These are phyloP conservation scores for Berghia stephanieae DNA, from an alignment of 1,140 invertebrate species.

Conservation along the genomic window DNA sequence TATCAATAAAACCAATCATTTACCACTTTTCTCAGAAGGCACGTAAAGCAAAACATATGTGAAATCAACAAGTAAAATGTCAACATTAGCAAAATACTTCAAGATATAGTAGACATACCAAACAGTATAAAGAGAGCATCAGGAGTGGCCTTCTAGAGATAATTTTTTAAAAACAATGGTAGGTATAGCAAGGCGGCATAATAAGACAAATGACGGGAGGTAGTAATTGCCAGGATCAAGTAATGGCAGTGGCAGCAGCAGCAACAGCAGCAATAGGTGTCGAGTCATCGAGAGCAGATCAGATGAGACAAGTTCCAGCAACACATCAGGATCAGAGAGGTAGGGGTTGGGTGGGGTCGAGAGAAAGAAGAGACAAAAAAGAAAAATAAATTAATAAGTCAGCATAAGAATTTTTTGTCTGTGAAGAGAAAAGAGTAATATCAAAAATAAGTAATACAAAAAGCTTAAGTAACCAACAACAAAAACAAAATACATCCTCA, in stretches of 20 bases:
- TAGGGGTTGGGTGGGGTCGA: constrained; percentile 29
- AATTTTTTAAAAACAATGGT: too few relatives aligned
- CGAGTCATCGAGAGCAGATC: constrained; percentile 22
- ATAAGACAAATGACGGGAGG: constrained; percentile 25
- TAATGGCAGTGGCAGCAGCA: constrained; percentile 51
- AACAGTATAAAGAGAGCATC: constrained; percentile 99
- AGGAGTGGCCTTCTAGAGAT: constrained; percentile 98
- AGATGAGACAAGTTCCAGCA: constrained; percentile 28
- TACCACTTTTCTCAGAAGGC: too few relatives aligned
- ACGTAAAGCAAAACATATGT: too few relatives aligned
- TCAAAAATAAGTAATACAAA: too few relatives aligned
- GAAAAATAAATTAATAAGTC: constrained; percentile 18
- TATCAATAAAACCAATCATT: too few relatives aligned
- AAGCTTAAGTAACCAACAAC: too few relatives aligned
- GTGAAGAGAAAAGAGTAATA: too few relatives aligned
- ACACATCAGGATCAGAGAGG: constrained; percentile 32
- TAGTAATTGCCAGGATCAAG: constrained; percentile 10
- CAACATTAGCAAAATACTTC: too few relatives aligned
- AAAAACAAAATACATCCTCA: too few relatives aligned
- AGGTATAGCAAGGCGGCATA: constrained; percentile 33
- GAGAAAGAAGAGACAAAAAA: constrained; percentile 31
- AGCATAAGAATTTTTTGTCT: too few relatives aligned
- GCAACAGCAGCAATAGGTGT: constrained; percentile 52
- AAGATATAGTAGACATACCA: constrained; percentile 98
- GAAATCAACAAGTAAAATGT: too few relatives aligned